Base-by-base conservation (phyloP, 2,113 vertebrate species). In the Micronisus gabar region DNA sequence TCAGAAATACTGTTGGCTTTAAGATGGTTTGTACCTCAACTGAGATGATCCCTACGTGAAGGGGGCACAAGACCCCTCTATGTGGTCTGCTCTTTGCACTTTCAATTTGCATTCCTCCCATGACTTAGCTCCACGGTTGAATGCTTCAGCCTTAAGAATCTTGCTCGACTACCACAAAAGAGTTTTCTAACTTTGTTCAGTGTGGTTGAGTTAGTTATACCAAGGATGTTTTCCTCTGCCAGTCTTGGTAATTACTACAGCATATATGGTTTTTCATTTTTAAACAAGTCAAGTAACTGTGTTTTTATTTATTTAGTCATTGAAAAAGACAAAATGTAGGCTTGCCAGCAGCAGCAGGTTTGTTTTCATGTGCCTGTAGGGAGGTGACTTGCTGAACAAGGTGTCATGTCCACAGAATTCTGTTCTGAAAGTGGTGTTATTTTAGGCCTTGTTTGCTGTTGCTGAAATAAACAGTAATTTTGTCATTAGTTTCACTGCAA, bases 31-130 rank as follows among this genome's bases (percentile, higher is more conserved):
- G 7, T 65, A 5, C 15, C 47, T n/a, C 2, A 30, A 1, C 68
- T 61, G 36, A 11, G 45, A 1, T 13, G 50, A 6, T 65, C 59
- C 58, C 48, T 6, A 0, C 0, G 3, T 17, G 34, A 19, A 26
- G 13, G 47, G 21, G n/a, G 32, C 62, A 10, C 27, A 7, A 4
- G 56, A 3, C 52, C 52, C 36, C 53, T 43, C 21, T 1, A 2
- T 7, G 34, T 34, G 71, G 16, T 15, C 53, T 0, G 2, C 52
- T 53, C 71, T 50, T 26, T 25, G 66, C 9, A 0, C 19, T 41
- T 27, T 9, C 52, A 2, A 0, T 45, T 6, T 43, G 45, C 56
- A 9, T 76, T 71, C 71, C 72, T 43, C 22, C n/a, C 5, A 1
- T 58, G 32, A 12, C 29, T 48, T 6, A 7, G n/a, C 76, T 65